Conservation (phyloP, 2,797 vertebrate species). For the Xerus rutilus region DNA sequence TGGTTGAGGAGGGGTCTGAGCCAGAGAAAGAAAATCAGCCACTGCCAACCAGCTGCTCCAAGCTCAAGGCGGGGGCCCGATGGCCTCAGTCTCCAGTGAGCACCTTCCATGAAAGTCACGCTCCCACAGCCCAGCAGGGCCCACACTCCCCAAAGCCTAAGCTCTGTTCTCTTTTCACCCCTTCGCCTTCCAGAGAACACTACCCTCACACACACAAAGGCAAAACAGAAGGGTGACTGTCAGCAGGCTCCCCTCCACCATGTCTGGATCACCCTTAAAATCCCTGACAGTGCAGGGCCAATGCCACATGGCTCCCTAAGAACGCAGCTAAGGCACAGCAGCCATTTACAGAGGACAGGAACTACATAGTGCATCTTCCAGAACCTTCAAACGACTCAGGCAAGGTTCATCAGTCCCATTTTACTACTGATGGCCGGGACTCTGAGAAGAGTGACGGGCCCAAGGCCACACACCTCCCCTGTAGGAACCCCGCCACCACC, state of each 20-base stretch:
- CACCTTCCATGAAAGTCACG: rapidly evolving
- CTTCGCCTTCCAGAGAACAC: not conserved
- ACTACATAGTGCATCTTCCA: rapidly evolving
- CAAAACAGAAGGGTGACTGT: not conserved
- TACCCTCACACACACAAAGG: not conserved
- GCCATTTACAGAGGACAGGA: not conserved
- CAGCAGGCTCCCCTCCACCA: not conserved
- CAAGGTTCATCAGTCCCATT: not conserved
- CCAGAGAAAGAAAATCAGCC: not conserved
- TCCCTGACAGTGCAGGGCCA: not conserved
- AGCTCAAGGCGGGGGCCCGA: no score
- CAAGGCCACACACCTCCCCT: not conserved
- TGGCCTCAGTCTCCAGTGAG: rapidly evolving
- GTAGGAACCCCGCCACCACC: not conserved
- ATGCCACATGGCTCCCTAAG: not conserved
- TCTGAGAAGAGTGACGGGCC: not conserved
- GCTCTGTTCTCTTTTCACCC: not conserved
- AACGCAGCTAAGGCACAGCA: not conserved
- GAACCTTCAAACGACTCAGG: not conserved
- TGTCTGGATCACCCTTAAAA: not conserved
- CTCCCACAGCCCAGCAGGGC: not conserved
- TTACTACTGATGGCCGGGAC: not conserved
- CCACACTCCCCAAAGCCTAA: not conserved
- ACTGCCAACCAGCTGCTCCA: not conserved
- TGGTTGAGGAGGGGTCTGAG: not conserved